Evolutionary conservation across 1,140 invertebrate genomes (phyloP), one percentile per base, ranked within the genome.

Genomic region (Panagrolaimus sp.): DNA sequence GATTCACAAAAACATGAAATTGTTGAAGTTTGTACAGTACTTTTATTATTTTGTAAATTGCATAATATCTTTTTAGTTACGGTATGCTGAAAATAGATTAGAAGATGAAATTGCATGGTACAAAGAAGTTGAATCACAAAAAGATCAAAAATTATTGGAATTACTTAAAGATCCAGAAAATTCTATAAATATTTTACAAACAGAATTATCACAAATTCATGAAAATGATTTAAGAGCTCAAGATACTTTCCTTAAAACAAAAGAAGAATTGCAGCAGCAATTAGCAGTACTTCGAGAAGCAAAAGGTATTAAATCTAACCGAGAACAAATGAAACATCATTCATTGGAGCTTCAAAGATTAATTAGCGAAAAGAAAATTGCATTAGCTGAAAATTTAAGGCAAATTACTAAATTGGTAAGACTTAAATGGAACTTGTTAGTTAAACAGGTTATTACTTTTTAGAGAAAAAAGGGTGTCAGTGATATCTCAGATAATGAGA

Each of bases 381-480:
- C 21, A 58, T 28, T 58, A 1, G 52, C 52, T 58, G 52, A 58
- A n/a, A 28, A 58, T 21, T 5, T 28, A 28, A 21, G 17, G 17
- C 52, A 58, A 17, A 58, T 58, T 58, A 28, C 52, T 5, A 58
- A 58, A 58, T 58, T 58, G 52, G 52, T 58, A 58, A 21, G 52
- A 21, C 5, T 21, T 10, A 21, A 52, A 14, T 26, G 9, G 1
- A 15, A 21, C 28, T 26, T 21, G 21, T 21, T 6, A 21, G 8
- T 5, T 2, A 21, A 38, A 38, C 7, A 38, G 2, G 21, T 9
- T n/a, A 4, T 9, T 1, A 15, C 14, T 21, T 58, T 58, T 58
- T 21, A 58, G 17, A 58, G 28, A 26, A 58, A 58, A 28, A 58
- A 58, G 17, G 32, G 2, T 4, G 32, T 38, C 7, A 38, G 7